phyloP scores from a whole-genome alignment of 2,113 vertebrate species.

The Alaudala cheleensis region DNA sequence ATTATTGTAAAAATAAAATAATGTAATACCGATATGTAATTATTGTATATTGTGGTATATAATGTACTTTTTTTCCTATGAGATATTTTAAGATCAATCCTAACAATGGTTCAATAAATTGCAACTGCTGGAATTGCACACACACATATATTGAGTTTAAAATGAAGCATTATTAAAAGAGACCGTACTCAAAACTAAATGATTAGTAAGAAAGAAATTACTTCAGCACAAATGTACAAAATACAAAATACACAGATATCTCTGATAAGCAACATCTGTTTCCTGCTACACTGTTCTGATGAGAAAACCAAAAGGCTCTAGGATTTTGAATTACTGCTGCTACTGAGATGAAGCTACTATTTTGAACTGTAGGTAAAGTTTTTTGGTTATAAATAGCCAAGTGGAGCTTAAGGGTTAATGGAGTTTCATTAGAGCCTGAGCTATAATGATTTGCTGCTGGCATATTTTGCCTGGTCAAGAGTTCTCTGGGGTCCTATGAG shows the following conservation, averaged over 20 bases:
- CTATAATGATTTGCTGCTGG: constrained; percentile 53
- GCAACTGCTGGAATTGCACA: constrained; percentile 60
- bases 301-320: background rate
- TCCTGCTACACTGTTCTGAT: background rate
- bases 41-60: background rate
- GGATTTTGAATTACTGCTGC: constrained; percentile 7
- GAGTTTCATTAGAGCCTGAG: background rate
- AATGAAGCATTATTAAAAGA: constrained; percentile 42
- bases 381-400: constrained; percentile 4
- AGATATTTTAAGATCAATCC: constrained; percentile 74
- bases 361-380: constrained; percentile 27
- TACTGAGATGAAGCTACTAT: background rate
- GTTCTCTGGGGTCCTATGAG: constrained; percentile 45
- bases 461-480: constrained; percentile 22
- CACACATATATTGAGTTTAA: constrained; percentile 42
- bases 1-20: background rate
- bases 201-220: constrained; percentile 42
- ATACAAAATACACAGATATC: constrained; percentile 29
- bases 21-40: background rate
- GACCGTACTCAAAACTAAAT: constrained; percentile 40
- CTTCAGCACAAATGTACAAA: constrained; percentile 37
- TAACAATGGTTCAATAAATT: constrained; percentile 69
- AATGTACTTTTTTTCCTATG: constrained; percentile 71
- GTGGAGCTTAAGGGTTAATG: constrained; percentile 50
- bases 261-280: constrained; percentile 39